These are phyloP conservation scores for Phortica magna DNA, from an alignment of 2,888 invertebrate species.

Conservation along the genomic window DNA sequence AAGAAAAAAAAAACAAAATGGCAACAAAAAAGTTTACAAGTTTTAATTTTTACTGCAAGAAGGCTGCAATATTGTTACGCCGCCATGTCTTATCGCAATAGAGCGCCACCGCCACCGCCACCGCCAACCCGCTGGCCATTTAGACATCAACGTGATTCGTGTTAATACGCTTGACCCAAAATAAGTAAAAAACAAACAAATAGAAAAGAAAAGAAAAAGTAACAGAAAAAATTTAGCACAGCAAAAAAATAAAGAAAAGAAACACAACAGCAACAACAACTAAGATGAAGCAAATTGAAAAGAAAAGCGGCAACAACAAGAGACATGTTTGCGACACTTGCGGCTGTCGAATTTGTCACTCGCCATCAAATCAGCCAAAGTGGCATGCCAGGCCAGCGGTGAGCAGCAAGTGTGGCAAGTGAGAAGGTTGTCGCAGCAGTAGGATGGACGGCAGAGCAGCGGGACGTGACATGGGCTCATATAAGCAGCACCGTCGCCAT, in stretches of 20 bases:
- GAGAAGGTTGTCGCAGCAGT: not conserved
- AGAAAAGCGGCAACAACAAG: not conserved
- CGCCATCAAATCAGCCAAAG: not conserved
- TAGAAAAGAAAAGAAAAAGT: not conserved
- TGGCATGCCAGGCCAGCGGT: not conserved
- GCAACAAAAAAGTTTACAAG: constrained; percentile 8
- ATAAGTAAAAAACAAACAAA: not conserved
- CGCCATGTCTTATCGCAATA: not conserved
- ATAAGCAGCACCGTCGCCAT: constrained; percentile 2
- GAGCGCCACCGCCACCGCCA: not conserved
- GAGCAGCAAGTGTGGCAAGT: not conserved
- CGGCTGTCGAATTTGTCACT: constrained; percentile 34
- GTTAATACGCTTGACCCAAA: constrained; percentile 25
- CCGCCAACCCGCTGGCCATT: not conserved
- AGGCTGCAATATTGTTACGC: constrained; percentile 21
- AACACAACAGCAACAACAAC: not conserved
- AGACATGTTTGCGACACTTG: constrained; percentile 44
- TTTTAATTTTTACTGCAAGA: constrained; percentile 14
- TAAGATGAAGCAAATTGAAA: constrained; percentile 33
- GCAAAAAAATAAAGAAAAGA: too few relatives aligned
- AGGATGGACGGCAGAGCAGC: not conserved
- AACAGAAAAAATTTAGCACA: not conserved
- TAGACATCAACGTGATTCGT: not conserved
- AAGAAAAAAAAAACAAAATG: not conserved
- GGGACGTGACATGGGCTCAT: not conserved